Evolutionary conservation across 2,888 invertebrate species (phyloP), one percentile per base, ranked within the genome.

Genomic region (Eledona agricola): DNA sequence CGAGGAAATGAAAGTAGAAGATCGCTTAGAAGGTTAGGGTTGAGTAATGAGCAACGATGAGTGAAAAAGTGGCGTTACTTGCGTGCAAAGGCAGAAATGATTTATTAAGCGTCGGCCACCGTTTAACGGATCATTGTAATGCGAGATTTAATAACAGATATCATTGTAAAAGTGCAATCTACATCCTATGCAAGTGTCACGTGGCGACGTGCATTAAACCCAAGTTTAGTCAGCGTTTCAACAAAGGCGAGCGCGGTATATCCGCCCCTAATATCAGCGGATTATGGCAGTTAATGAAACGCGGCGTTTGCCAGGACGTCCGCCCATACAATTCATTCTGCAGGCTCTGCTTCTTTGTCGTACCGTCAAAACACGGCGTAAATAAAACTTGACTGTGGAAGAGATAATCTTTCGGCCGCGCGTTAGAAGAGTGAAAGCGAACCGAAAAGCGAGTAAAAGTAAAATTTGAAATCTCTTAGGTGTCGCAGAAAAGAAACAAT

Each of bases 151-250:
- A 57, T 59, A 49, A 53, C 52, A 54, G 60, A 58, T 60, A 56
- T 56, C 58, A 58, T 59, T 61, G 58, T 60, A 58, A 60, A 59
- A 51, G 60, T 60, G 59, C 59, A 59, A 55, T 55, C 47, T 56
- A 32, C 26, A 49, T 34, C 59, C 37, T 58, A 59, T 58, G 62
- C 52, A 58, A 50, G 40, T 47, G 66, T 61, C 71, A 67, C 71
- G 71, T 69, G 71, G 55, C 66, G 52, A 29, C 61, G 66, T 72
- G 70, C 71, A 72, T 71, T 72, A 72, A 71, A 69, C 66, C 63
- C 54, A 57, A 64, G 67, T 68, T 68, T 67, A 69, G 64, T 64
- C 66, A 51, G 59, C 59, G 54, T 59, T 60, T 62, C 57, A 62
- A 70, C 69, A 67, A 67, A 59, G 55, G 62, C 54, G 57, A 62